These are phyloP conservation scores for Scarus forsteni DNA, from an alignment of 2,797 vertebrate species.

Conservation along the genomic window DNA sequence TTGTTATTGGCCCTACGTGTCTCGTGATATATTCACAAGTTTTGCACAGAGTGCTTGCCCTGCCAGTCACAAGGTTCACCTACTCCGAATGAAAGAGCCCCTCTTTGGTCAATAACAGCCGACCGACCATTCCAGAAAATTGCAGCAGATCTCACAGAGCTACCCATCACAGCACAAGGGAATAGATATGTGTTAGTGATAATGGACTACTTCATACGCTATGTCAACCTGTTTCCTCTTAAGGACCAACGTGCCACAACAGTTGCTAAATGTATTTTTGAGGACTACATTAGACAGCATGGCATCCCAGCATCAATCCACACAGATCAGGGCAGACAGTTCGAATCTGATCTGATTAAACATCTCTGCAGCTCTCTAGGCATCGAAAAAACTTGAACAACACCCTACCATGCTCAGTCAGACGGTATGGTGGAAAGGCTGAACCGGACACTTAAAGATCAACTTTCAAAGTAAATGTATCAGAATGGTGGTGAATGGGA, in stretches of 20 bases:
- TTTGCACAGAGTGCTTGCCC: slow-evolving; percentile 31
- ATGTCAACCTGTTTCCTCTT: background rate
- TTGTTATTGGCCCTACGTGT: slow-evolving; percentile 42
- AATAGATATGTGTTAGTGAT: slow-evolving; percentile 5
- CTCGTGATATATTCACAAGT: slow-evolving; percentile 1
- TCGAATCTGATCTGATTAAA: slow-evolving; percentile 23
- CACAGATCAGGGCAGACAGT: slow-evolving; percentile 26
- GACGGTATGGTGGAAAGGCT: slow-evolving; percentile 31
- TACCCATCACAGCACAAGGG: slow-evolving; percentile 6
- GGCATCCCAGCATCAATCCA: slow-evolving; percentile 30
- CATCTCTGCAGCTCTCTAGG: slow-evolving; percentile 17
- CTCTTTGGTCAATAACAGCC: slow-evolving; percentile 20
- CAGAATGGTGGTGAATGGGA: slow-evolving; percentile 32
- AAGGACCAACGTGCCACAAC: slow-evolving; percentile 1
- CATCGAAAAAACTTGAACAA: slow-evolving; percentile 21
- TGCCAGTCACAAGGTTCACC: slow-evolving; percentile 21
- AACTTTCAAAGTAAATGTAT: slow-evolving; percentile 33
- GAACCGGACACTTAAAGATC: slow-evolving; percentile 34
- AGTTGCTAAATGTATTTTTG: slow-evolving; percentile 26
- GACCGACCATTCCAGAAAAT: slow-evolving; percentile 31
- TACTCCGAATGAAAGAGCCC: slow-evolving; percentile 16
- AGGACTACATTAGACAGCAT: slow-evolving; percentile 29
- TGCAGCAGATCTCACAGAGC: slow-evolving; percentile 27
- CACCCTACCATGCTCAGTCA: slow-evolving; percentile 16
- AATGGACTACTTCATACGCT: background rate